These are phyloP conservation scores for Ctenochaetus hawaiiensis DNA, from an alignment of 2,797 vertebrate species.

Conservation along the genomic window DNA sequence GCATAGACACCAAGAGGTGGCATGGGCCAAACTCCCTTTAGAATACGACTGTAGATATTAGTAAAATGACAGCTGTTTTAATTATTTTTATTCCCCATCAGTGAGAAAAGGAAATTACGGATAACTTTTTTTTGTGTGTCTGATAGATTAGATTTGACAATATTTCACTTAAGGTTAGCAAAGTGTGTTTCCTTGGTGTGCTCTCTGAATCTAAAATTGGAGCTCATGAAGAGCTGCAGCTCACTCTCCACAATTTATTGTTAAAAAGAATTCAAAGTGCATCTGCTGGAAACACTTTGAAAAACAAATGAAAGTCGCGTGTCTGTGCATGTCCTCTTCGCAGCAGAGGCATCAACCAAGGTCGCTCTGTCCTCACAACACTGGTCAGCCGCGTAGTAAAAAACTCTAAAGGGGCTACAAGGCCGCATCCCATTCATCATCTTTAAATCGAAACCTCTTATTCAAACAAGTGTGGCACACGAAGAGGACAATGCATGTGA, in stretches of 20 bases:
- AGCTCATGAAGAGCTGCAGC: not conserved
- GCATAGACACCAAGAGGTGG: slow-evolving; percentile 16
- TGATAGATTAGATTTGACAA: not conserved
- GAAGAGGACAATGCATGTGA: not conserved
- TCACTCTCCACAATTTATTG: not conserved
- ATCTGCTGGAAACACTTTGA: slow-evolving; percentile 4
- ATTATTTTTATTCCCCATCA: not conserved
- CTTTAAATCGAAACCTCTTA: not conserved
- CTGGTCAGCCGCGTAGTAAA: not conserved
- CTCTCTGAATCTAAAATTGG: not conserved
- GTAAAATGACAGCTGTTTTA: not conserved
- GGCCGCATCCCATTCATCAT: slow-evolving; percentile 17
- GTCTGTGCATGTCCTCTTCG: slow-evolving; percentile 4
- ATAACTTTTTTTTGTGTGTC: not conserved
- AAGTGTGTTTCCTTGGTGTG: not conserved
- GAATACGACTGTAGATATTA: slow-evolving; percentile 15
- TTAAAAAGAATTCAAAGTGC: slow-evolving; percentile 9
- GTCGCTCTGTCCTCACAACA: not conserved
- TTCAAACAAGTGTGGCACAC: slow-evolving; percentile 5
- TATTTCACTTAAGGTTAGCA: slow-evolving; percentile 4
- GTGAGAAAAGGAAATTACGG: not conserved
- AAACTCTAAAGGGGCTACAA: slow-evolving; percentile 3
- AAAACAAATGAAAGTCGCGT: slow-evolving; percentile 5
- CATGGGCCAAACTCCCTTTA: slow-evolving; percentile 6
- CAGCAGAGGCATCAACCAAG: not conserved